These are phyloP conservation scores for Enteromius treurensis DNA, from an alignment of 2,797 vertebrate species.

Conservation along the genomic window DNA sequence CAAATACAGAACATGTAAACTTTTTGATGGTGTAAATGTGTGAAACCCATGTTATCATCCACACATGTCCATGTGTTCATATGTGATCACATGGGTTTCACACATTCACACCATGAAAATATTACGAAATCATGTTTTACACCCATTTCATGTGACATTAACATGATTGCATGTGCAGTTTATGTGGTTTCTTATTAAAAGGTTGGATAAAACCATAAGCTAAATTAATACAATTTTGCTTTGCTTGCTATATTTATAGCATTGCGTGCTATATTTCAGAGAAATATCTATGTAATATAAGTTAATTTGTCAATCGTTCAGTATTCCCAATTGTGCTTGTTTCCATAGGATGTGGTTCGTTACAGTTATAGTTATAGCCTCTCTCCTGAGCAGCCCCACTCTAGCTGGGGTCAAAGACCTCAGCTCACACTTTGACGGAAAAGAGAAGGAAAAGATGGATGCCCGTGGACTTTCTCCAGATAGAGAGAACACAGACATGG, in stretches of 20 bases:
- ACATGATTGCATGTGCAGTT: not conserved
- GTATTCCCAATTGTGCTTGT: conserved; percentile 18
- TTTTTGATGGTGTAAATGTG: not conserved
- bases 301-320: not conserved
- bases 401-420: conserved; percentile 81
- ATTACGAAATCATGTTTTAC: no score
- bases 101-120: no score
- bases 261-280: not conserved
- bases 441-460: conserved; percentile 53
- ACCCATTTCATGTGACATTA: not conserved
- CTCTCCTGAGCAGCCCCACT: conserved; percentile 73
- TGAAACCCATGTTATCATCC: not conserved
- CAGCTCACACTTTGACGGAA: conserved; percentile 72
- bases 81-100: not conserved
- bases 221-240: not conserved
- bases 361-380: conserved; percentile 67
- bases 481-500: conserved; percentile 58
- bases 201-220: not conserved
- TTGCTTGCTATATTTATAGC: not conserved
- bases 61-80: no score
- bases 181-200: not conserved
- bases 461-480: conserved; percentile 61
- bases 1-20: no score
- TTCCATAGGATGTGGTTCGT: conserved; percentile 79
- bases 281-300: not conserved